Evolutionary conservation across 1,140 invertebrate genomes (phyloP), one percentile per base, ranked within the genome.

Genomic region (Cardiocondyla obscurior): DNA sequence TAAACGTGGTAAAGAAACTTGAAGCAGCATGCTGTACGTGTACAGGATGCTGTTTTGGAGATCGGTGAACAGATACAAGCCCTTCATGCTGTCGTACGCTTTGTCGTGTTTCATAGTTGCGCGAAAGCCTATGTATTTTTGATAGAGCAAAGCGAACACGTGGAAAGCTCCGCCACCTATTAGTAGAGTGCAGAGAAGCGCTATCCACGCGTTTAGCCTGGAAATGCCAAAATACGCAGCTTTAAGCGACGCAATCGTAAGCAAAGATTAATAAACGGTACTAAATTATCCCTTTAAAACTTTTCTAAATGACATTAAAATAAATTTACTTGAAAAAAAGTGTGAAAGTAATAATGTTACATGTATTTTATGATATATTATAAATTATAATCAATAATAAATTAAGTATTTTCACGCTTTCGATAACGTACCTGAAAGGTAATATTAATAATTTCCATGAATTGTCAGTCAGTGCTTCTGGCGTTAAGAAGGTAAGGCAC

Each of bases 361-460:
- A n/a, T n/a, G n/a, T n/a, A n/a, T n/a, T n/a, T n/a, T n/a, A n/a
- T n/a, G n/a, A n/a, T n/a, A n/a, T n/a, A n/a, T n/a, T n/a, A n/a
- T n/a, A n/a, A n/a, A n/a, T n/a, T n/a, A n/a, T n/a, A n/a, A n/a
- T n/a, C n/a, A n/a, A n/a, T n/a, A n/a, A n/a, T n/a, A n/a, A n/a
- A n/a, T n/a, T n/a, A n/a, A n/a, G n/a, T n/a, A n/a, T n/a, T n/a
- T n/a, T n/a, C n/a, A n/a, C n/a, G n/a, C n/a, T 3, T 69, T 0
- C 57, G 33, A 30, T 49, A 25, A 30, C 39, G 36, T 94, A 97
- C 96, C 95, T 96, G 83, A 98, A 98, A 0, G 97, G 97, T 69
- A 97, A 90, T 85, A 97, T 96, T 6, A 98, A 93, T 4, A 97
- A 96, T 92, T 97, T 96, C 97, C 97, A 98, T 5, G 96, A 97